Percentiles rank a stretch among this genome's conserved stretches.
phyloP scores from a whole-genome alignment of 1,140 invertebrate species.

The Pollicipes pollicipes region DNA sequence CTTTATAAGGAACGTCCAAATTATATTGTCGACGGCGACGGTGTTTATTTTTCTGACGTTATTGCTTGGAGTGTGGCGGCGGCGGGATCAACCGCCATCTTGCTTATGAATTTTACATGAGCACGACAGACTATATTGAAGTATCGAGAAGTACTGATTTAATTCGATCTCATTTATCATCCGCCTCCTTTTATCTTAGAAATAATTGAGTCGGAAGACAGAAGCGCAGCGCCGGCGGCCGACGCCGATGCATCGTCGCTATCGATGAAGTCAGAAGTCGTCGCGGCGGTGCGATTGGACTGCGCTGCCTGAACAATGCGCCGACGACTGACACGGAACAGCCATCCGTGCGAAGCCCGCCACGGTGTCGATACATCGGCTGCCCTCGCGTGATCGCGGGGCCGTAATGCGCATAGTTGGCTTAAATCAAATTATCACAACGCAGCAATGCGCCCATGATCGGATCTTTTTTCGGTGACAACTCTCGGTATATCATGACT shows the following conservation, averaged over 20 bases:
- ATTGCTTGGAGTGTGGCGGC: neutral
- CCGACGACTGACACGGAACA: too few species aligned
- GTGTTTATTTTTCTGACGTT: slow-evolving; percentile 2
- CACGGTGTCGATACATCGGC: too few species aligned
- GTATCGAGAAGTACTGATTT: slow-evolving; percentile 2
- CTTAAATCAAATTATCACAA: too few species aligned
- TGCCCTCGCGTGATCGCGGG: too few species aligned
- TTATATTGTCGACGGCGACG: neutral
- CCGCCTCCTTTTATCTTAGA: neutral
- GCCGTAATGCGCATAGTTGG: too few species aligned
- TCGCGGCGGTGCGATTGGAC: too few species aligned
- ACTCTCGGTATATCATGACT: too few species aligned
- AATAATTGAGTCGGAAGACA: slow-evolving; percentile 2
- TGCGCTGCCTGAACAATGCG: too few species aligned
- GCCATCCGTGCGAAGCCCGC: too few species aligned
- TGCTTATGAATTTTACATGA: slow-evolving; percentile 2
- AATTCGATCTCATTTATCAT: slow-evolving; percentile 2
- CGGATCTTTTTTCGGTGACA: too few species aligned
- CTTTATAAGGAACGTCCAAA: neutral
- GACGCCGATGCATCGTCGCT: neutral
- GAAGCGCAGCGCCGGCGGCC: neutral
- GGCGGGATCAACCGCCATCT: neutral
- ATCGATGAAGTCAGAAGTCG: neutral
- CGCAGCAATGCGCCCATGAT: too few species aligned
- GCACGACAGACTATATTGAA: neutral